A percentile compares a stretch with the other conserved stretches of the same genome.
Conservation (phyloP, 2,888 invertebrate species). For the Steinernema carpocapsae region DNA sequence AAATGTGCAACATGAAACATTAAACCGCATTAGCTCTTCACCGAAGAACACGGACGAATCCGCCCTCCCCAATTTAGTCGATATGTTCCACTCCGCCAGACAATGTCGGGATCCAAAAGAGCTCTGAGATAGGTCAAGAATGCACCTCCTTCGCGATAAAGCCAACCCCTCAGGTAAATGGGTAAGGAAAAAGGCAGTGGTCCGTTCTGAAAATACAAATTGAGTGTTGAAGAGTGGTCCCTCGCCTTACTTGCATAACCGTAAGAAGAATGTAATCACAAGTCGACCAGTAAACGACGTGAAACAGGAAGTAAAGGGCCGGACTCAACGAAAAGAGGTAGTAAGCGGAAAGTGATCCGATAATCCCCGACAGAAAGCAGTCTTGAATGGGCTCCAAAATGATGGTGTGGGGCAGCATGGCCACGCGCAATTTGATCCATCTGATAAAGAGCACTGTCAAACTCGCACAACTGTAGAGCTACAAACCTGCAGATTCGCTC, state of each 20-base stretch:
- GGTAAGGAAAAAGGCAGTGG: constrained; percentile 90
- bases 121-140: constrained; percentile 87
- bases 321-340: constrained; percentile 84
- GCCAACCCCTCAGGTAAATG: constrained; percentile 91
- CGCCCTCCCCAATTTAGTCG: constrained; percentile 90
- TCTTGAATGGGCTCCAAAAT: constrained; percentile 88
- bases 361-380: constrained; percentile 88
- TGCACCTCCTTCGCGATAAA: constrained; percentile 84
- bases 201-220: constrained; percentile 59
- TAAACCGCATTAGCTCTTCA: neutral
- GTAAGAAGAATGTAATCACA: constrained; percentile 91
- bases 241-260: constrained; percentile 78
- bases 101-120: constrained; percentile 84
- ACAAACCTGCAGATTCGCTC: constrained; percentile 75
- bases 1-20: neutral
- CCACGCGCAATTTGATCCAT: constrained; percentile 92
- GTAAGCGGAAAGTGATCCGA: constrained; percentile 85
- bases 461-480: too few species aligned
- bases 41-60: constrained; percentile 37
- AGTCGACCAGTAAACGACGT: constrained; percentile 91
- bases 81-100: constrained; percentile 86
- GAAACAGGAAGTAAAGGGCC: constrained; percentile 84
- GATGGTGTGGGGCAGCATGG: constrained; percentile 90
- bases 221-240: neutral
- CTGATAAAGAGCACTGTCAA: too few species aligned